phyloP scores from a whole-genome alignment of 2,797 vertebrate genomes.

The Syngnathus acus region DNA sequence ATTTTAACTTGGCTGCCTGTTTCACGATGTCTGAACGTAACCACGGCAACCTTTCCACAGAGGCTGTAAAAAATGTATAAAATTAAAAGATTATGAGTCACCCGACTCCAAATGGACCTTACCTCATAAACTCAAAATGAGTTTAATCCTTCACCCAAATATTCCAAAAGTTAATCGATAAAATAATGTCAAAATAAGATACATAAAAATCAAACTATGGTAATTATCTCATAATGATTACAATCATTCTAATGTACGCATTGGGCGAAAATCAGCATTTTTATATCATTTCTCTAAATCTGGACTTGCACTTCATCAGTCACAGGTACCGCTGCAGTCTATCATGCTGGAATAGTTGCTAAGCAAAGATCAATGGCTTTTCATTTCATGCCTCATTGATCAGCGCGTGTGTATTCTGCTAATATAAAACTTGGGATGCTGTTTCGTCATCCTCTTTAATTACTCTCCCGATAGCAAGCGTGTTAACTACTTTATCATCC shows the following conservation, averaged over 20 bases:
- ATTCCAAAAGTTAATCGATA: background rate
- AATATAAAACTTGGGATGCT: constrained; percentile 1
- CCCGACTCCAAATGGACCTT: background rate
- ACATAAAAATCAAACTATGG: background rate
- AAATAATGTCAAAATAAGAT: background rate
- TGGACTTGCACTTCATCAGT: constrained; percentile 4
- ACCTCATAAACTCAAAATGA: background rate
- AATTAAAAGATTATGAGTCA: background rate
- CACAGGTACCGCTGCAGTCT: background rate
- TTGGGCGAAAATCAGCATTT: background rate
- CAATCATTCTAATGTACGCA: no score
- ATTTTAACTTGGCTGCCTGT: constrained; percentile 45
- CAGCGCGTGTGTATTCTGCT: constrained; percentile 5
- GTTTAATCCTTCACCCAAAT: background rate
- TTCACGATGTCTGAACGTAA: constrained; percentile 22
- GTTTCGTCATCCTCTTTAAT: constrained; percentile 2
- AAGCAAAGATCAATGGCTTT: constrained; percentile 11
- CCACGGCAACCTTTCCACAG: background rate
- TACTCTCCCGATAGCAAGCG: background rate
- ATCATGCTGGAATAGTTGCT: background rate
- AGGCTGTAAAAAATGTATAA: background rate
- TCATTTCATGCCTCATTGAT: constrained; percentile 11
- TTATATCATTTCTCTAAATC: constrained; percentile 1
- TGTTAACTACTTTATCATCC: background rate
- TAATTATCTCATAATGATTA: no score